Conservation (phyloP, 2,797 vertebrate genomes). For the Anguilla pacifica region DNA sequence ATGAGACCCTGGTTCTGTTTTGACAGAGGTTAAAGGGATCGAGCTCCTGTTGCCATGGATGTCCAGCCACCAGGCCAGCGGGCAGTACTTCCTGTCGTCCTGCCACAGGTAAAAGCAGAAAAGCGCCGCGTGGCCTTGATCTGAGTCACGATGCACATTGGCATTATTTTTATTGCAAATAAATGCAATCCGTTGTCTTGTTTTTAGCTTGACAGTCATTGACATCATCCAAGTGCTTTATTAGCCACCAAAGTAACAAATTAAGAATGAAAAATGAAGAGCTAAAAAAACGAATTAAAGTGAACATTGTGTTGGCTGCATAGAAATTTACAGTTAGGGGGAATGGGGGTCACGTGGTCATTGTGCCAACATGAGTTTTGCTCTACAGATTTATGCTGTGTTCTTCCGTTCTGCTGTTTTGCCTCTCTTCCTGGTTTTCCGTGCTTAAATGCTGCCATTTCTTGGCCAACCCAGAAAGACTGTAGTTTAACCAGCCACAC, state of each 20-base stretch:
- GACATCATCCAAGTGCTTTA: not conserved
- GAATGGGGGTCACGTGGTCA: not conserved
- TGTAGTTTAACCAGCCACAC: not conserved
- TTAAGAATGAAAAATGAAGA: too few relatives aligned
- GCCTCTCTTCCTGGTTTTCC: not conserved
- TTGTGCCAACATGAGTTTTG: not conserved
- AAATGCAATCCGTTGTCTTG: not conserved
- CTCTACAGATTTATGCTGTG: not conserved
- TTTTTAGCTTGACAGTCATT: not conserved
- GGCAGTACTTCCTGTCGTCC: not conserved
- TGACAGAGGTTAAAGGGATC: constrained; percentile 5
- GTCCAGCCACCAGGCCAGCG: not conserved
- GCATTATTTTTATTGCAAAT: not conserved
- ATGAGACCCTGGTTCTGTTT: not conserved
- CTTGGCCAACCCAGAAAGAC: constrained; percentile 31
- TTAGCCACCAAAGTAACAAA: not conserved
- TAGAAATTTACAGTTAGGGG: not conserved
- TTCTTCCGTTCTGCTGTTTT: not conserved
- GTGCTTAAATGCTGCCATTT: not conserved
- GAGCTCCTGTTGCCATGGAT: constrained; percentile 18
- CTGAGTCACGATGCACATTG: not conserved
- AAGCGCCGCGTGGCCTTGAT: not conserved
- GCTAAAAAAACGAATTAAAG: too few relatives aligned
- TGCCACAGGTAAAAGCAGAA: constrained; percentile 7
- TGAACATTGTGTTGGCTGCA: not conserved